Evolutionary conservation across 2,888 invertebrate species (phyloP).

Genomic region (Ennomos quercinarius): DNA sequence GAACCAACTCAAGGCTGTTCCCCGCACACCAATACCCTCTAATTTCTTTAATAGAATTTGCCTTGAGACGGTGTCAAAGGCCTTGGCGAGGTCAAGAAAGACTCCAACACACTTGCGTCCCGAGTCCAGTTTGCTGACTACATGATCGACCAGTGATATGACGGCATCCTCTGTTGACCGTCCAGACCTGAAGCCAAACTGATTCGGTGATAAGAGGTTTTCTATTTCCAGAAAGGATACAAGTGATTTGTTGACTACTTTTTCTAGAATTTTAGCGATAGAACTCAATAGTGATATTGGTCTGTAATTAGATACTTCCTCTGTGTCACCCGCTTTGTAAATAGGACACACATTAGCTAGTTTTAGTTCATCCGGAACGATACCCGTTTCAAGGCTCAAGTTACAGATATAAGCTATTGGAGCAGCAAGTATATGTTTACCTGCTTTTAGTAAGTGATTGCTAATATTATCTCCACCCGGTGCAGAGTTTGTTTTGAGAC

Average conservation of each 20-base stretch:
- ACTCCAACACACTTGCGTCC: too few species aligned
- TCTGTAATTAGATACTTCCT: not conserved
- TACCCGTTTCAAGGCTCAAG: not conserved
- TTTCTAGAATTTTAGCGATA: not conserved
- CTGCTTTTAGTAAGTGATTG: not conserved
- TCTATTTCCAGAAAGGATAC: not conserved
- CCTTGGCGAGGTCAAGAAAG: too few species aligned
- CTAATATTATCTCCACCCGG: not conserved
- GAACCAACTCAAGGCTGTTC: too few species aligned
- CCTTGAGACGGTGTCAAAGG: too few species aligned
- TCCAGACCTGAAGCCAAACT: not conserved
- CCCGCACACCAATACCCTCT: too few species aligned
- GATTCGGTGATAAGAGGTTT: not conserved
- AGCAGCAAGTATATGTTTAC: too few species aligned
- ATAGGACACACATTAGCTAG: not conserved
- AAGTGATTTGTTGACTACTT: not conserved
- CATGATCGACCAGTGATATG: not conserved
- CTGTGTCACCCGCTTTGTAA: not conserved
- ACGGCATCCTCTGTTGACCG: not conserved
- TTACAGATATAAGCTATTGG: too few species aligned
- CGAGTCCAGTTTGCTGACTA: not conserved
- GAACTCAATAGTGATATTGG: not conserved
- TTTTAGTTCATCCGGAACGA: not conserved
- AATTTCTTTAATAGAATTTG: too few species aligned
- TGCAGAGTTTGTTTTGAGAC: not conserved